Percentiles rank a stretch among this genome's conserved stretches.
Evolutionary conservation across 2,888 invertebrate genomes (phyloP).

Genomic region (Andrena chrysosceles): DNA sequence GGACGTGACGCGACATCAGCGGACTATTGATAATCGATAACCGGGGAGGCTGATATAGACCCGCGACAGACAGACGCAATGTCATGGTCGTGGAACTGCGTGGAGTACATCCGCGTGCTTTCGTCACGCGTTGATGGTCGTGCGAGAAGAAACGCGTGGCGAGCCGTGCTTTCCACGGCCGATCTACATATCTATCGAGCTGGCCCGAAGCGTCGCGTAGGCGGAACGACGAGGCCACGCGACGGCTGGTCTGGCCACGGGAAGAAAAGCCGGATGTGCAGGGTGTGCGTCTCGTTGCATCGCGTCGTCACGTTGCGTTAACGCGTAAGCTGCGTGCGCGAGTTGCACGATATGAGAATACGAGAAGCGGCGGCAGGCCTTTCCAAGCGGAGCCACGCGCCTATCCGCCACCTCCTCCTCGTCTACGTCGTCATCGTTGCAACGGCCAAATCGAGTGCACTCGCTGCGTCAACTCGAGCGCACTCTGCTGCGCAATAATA

Average conservation of each 20-base stretch:
- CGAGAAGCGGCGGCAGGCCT: background rate
- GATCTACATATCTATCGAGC: conserved; percentile 26
- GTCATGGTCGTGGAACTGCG: background rate
- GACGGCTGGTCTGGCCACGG: background rate
- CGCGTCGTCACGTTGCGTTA: background rate
- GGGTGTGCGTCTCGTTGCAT: conserved; percentile 3
- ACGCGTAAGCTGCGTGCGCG: background rate
- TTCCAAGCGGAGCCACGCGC: conserved; percentile 1
- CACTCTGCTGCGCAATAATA: conserved; percentile 53
- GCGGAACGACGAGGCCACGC: conserved; percentile 4
- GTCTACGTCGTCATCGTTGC: background rate
- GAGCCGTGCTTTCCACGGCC: conserved; percentile 9
- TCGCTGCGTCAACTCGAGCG: conserved; percentile 23
- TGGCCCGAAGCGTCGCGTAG: conserved; percentile 1
- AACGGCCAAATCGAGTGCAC: conserved; percentile 48
- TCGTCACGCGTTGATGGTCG: background rate
- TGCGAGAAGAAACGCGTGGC: background rate
- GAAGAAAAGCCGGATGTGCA: conserved; percentile 33
- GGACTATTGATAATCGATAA: conserved; percentile 37
- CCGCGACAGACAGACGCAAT: conserved; percentile 9
- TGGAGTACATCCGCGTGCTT: background rate
- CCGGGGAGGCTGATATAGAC: background rate
- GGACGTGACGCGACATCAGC: background rate
- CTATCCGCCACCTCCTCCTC: background rate
- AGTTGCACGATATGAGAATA: background rate